Evolutionary conservation across 2,113 vertebrate species (phyloP), one percentile per base, ranked within the genome.

Genomic region (Podarcis cretensis): DNA sequence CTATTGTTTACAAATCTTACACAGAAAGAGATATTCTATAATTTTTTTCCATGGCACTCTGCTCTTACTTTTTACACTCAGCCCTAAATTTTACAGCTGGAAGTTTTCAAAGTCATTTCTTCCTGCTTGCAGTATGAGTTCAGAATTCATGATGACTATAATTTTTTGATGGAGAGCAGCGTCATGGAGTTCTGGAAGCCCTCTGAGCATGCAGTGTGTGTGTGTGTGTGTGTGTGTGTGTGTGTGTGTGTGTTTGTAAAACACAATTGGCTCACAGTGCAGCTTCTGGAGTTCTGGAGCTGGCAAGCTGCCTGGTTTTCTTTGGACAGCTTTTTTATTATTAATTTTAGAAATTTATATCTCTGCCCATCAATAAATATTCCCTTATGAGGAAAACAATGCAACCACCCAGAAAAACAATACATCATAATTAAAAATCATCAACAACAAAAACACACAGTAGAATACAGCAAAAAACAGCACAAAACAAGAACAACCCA

Each of bases 101-200:
- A 74, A 71, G 8, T 57, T 85, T 85, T 59, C 12, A 14, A 43
- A 59, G 14, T 27, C 12, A 63, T 57, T 16, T n/a, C 25, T 21
- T 54, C 54, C 40, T 27, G 21, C 5, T 32, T 74, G 48, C 12
- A 25, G 18, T 84, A 73, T 73, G 20, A 84, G 10, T 85, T 57
- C n/a, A 75, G 71, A 23, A 27, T 74, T 85, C n/a, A 23, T 75
- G 10, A 84, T 14, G 20, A 32, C 32, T 74, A 59, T 75, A 59
- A 57, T 85, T 85, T 83, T 74, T 75, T 85, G 73, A 59, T 74
- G 32, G 32, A 81, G 32, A 63, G 78, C 73, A 57, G 48, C 81
- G 78, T 5, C 32, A 37, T 63, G 35, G n/a, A 54, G 35, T 40
- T 57, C 5, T 9, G 37, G 35, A 74, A 81, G 27, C 66, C 68